A percentile compares a stretch with the other conserved stretches of the same genome.
These are phyloP conservation scores for Buphagus erythrorhynchus DNA, from an alignment of 2,797 vertebrate genomes.

Conservation along the genomic window DNA sequence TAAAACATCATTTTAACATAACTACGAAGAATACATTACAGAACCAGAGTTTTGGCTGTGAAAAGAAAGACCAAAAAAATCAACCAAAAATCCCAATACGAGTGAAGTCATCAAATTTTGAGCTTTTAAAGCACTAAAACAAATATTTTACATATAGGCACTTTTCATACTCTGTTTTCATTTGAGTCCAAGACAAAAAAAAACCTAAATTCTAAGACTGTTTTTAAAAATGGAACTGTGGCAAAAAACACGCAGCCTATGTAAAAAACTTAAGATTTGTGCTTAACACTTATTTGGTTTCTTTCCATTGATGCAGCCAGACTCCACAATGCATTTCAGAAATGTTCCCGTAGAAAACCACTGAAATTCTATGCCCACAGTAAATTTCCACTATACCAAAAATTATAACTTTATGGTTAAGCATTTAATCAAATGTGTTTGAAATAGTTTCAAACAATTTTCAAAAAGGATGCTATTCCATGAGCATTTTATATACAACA, in stretches of 20 bases:
- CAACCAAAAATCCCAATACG: fast-evolving
- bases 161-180: not conserved
- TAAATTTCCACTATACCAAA: not conserved
- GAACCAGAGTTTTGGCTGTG: not conserved
- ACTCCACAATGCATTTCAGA: not conserved
- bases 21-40: not conserved
- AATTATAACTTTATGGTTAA: not conserved
- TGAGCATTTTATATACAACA: not conserved
- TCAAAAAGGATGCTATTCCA: not conserved
- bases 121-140: not conserved
- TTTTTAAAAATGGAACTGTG: not conserved
- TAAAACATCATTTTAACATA: not conserved
- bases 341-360: not conserved
- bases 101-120: fast-evolving
- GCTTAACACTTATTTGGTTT: not conserved
- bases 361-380: not conserved
- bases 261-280: not conserved
- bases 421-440: not conserved
- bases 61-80: not conserved
- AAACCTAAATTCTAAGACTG: fast-evolving
- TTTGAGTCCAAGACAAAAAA: not conserved
- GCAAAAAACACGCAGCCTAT: not conserved
- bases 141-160: not conserved
- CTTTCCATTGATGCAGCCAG: not conserved
- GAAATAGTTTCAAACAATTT: not conserved